Conservation (phyloP, 2,113 vertebrate species). For the Pampusana beccarii region DNA sequence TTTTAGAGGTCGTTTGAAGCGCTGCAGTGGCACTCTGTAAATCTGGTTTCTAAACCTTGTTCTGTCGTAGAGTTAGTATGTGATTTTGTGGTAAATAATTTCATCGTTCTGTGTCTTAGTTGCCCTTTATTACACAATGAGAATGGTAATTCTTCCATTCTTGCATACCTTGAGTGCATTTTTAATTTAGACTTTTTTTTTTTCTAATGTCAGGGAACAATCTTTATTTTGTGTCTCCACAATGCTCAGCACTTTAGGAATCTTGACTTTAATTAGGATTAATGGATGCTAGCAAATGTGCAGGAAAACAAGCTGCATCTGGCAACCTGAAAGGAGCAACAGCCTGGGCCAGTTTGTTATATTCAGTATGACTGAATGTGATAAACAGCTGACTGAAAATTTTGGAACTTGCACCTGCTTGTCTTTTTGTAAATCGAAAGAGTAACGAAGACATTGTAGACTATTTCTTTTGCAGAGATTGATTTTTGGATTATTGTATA, state of each 20-base stretch:
- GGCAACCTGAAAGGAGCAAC: neutral
- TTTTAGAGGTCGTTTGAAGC: neutral
- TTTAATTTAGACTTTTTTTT: neutral
- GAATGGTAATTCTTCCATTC: neutral
- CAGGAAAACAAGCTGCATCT: neutral
- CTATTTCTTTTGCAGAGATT: neutral
- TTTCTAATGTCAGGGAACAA: neutral
- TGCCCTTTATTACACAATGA: neutral
- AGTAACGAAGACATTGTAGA: neutral
- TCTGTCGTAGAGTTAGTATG: neutral
- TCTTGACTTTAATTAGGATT: neutral
- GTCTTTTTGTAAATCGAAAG: neutral
- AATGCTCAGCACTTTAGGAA: neutral
- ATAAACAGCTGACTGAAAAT: neutral
- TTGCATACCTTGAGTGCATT: neutral
- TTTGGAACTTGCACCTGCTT: neutral
- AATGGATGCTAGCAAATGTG: neutral
- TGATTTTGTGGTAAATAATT: slow-evolving; percentile 10
- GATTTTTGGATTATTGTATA: neutral
- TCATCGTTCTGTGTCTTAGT: neutral
- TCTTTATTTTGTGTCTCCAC: neutral
- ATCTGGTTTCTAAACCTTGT: neutral
- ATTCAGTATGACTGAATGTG: neutral
- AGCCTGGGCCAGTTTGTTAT: neutral
- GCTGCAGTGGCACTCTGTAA: neutral